A percentile compares a stretch with the other conserved stretches of the same genome.
Evolutionary conservation across 2,797 vertebrate genomes (phyloP).

Genomic region (Siniperca scherzeri): DNA sequence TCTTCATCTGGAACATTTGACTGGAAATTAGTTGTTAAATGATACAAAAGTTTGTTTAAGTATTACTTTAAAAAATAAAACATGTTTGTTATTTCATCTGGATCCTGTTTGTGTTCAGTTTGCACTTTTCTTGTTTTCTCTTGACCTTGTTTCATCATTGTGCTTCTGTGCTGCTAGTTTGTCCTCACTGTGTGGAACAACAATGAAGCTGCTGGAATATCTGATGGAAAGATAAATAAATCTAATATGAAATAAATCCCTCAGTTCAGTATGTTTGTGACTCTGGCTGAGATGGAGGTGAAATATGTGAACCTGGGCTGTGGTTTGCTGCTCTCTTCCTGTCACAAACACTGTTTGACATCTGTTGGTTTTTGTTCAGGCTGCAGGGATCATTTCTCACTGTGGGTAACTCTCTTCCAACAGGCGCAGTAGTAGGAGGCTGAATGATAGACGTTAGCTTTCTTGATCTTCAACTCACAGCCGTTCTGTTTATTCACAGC

Average conservation of each 20-base stretch:
- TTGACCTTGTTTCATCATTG: too few relatives aligned
- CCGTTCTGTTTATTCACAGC: neutral
- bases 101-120: too few relatives aligned
- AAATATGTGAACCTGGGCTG: constrained; percentile 7
- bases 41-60: too few relatives aligned
- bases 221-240: neutral
- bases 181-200: neutral
- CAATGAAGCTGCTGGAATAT: neutral
- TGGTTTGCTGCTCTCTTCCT: constrained; percentile 30
- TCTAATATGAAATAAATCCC: neutral
- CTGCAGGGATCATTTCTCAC: constrained; percentile 18
- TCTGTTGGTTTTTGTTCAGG: constrained; percentile 53
- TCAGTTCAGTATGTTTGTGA: constrained; percentile 7
- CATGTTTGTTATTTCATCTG: too few relatives aligned
- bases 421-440: constrained; percentile 39
- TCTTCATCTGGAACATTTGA: too few relatives aligned
- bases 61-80: too few relatives aligned
- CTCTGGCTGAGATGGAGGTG: constrained; percentile 10
- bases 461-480: constrained; percentile 15
- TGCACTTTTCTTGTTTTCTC: too few relatives aligned
- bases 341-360: constrained; percentile 8
- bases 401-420: neutral
- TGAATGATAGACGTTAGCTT: neutral
- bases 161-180: too few relatives aligned
- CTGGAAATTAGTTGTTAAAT: too few relatives aligned